Evolutionary conservation across 2,797 vertebrate genomes (phyloP).

Genomic region (Dipus sagitta): DNA sequence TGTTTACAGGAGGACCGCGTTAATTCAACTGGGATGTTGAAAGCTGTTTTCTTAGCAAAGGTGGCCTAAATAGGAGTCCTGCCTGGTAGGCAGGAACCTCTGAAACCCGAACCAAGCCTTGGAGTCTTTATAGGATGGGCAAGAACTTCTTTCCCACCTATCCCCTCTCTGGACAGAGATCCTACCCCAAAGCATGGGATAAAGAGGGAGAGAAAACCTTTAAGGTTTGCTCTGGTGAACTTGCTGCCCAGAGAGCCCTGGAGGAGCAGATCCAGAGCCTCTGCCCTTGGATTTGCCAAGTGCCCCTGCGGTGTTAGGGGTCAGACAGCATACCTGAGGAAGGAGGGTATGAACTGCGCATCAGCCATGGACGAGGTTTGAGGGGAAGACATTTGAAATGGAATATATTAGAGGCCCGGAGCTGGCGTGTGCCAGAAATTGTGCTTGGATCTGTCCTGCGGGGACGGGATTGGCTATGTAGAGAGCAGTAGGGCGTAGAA

Average conservation of each 20-base stretch:
- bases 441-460: background rate
- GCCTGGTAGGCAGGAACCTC: too few relatives aligned
- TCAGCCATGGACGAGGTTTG: background rate
- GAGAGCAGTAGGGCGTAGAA: background rate
- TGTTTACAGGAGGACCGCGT: background rate
- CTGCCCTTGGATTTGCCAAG: background rate
- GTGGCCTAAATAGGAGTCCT: too few relatives aligned
- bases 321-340: background rate
- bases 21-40: too few relatives aligned
- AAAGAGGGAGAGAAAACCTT: background rate
- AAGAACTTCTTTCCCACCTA: background rate
- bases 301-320: accelerated
- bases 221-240: background rate
- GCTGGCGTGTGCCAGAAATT: background rate
- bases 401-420: accelerated
- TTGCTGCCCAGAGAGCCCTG: background rate
- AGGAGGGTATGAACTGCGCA: background rate
- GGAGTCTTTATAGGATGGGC: background rate
- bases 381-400: accelerated
- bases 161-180: background rate
- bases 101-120: background rate
- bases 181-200: background rate
- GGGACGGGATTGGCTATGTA: background rate
- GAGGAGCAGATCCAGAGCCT: background rate
- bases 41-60: background rate